Conservation (phyloP, 2,888 invertebrate genomes). For the Melieria omissa region DNA sequence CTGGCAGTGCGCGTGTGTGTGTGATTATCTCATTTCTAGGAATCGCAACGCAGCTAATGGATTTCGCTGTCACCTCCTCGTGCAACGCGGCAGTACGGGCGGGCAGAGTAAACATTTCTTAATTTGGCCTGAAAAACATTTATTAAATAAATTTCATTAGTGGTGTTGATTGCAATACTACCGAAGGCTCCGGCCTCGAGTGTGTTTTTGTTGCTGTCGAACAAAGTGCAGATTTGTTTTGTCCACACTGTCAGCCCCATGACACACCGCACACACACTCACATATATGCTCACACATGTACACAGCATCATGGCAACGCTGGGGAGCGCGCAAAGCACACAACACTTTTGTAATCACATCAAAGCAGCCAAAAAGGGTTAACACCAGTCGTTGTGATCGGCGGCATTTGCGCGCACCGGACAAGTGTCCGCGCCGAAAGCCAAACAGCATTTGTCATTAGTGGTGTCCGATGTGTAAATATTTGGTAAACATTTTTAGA, state of each 20-base stretch:
- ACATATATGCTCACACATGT: background rate
- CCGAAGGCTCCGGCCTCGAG: background rate
- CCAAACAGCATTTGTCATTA: slow-evolving; percentile 27
- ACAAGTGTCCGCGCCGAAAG: slow-evolving; percentile 15
- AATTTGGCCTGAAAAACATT: slow-evolving; percentile 43
- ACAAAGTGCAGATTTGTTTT: slow-evolving; percentile 9
- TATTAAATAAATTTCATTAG: slow-evolving; percentile 42
- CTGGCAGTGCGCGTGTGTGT: background rate
- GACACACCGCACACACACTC: slow-evolving; percentile 3
- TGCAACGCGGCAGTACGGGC: background rate
- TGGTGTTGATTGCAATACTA: slow-evolving; percentile 37
- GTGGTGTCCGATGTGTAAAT: slow-evolving; percentile 43
- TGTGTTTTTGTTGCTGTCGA: slow-evolving; percentile 9
- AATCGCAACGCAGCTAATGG: slow-evolving; percentile 36
- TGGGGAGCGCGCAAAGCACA: slow-evolving; percentile 10
- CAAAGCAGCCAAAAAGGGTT: slow-evolving; percentile 17
- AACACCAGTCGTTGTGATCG: too few species aligned
- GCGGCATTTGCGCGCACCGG: too few species aligned
- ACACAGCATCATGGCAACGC: background rate
- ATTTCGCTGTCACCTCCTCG: slow-evolving; percentile 31
- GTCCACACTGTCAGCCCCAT: slow-evolving; percentile 2
- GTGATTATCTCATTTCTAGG: slow-evolving; percentile 19
- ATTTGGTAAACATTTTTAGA: slow-evolving; percentile 44
- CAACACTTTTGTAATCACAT: slow-evolving; percentile 29
- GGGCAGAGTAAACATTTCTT: slow-evolving; percentile 45